Percentiles rank a stretch among this genome's conserved stretches.
phyloP scores from a whole-genome alignment of 1,140 invertebrate species.

The Anastrepha obliqua region DNA sequence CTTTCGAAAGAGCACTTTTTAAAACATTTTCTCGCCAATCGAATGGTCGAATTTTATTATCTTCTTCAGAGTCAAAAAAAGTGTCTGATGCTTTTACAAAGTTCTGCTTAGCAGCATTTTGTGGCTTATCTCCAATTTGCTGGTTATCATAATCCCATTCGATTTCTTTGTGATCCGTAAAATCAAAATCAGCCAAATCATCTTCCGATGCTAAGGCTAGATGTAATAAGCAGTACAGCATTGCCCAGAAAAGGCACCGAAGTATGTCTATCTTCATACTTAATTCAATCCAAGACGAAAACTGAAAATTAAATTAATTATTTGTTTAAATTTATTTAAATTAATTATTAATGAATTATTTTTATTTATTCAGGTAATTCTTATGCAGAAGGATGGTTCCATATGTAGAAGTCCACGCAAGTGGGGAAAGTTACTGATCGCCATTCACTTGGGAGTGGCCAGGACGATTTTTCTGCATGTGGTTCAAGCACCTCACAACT shows the following conservation, averaged over 20 bases:
- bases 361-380: too few relatives aligned
- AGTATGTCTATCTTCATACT: slow-evolving; percentile 67
- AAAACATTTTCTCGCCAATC: slow-evolving; percentile 75
- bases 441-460: too few relatives aligned
- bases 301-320: not conserved
- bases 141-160: slow-evolving; percentile 66
- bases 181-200: slow-evolving; percentile 69
- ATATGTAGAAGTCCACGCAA: too few relatives aligned
- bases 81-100: slow-evolving; percentile 62
- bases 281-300: not conserved
- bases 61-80: slow-evolving; percentile 67
- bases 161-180: slow-evolving; percentile 62
- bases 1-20: slow-evolving; percentile 66
- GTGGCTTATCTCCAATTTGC: slow-evolving; percentile 39
- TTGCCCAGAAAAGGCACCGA: slow-evolving; percentile 67
- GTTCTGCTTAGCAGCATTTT: not conserved
- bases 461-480: too few relatives aligned
- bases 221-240: slow-evolving; percentile 69
- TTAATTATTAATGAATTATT: too few relatives aligned
- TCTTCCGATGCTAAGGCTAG: slow-evolving; percentile 63
- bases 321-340: too few relatives aligned
- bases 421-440: too few relatives aligned
- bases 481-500: too few relatives aligned
- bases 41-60: slow-evolving; percentile 64
- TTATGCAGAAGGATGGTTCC: too few relatives aligned